These are phyloP conservation scores for Plestiodon gilberti DNA, from an alignment of 2,113 vertebrate species.

Conservation along the genomic window DNA sequence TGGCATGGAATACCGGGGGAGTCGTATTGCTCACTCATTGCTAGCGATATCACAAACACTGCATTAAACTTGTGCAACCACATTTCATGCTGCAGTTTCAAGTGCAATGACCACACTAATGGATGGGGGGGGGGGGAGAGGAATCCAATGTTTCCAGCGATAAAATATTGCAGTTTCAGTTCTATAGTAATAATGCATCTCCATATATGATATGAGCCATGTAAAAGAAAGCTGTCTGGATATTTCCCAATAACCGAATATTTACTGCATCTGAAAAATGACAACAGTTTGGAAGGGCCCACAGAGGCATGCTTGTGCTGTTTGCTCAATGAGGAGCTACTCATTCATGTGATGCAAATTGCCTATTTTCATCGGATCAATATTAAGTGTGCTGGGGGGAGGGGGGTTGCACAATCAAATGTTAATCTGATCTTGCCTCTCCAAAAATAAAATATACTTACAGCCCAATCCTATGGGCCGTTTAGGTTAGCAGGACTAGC, in stretches of 20 bases:
- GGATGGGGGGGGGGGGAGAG: no score
- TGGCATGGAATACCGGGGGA: neutral
- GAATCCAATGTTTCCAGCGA: neutral
- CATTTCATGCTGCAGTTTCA: neutral
- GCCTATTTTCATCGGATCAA: neutral
- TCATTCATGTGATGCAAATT: neutral
- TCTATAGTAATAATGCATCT: neutral
- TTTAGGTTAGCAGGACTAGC: no score
- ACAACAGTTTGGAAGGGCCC: neutral
- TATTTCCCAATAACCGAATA: neutral
- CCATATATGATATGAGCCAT: no score
- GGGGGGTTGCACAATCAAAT: no score
- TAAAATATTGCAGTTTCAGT: neutral
- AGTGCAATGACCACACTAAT: neutral
- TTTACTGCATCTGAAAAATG: neutral
- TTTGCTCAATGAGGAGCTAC: neutral
- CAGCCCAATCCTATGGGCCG: neutral
- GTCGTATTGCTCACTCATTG: neutral
- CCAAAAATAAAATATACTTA: neutral
- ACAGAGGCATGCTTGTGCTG: neutral
- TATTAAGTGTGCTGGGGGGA: neutral
- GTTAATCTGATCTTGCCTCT: slow-evolving; percentile 10
- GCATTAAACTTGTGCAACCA: neutral
- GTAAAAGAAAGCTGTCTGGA: no score
- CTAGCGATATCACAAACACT: neutral